Evolutionary conservation across 1,140 invertebrate species (phyloP).

Genomic region (Lordiphosa mommai): DNA sequence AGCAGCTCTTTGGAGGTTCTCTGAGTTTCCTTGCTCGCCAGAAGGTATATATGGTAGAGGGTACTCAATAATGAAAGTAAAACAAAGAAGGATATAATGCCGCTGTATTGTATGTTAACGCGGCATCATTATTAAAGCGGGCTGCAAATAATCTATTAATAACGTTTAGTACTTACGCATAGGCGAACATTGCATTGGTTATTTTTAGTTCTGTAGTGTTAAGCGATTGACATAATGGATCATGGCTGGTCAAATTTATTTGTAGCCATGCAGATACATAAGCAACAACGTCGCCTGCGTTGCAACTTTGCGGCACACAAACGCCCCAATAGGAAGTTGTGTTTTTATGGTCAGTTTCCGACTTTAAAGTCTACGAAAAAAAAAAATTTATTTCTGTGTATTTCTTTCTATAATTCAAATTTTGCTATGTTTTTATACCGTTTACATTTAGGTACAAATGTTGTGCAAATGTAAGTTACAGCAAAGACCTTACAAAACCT

Average conservation of each 20-base stretch:
- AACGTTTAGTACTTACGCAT: conserved; percentile 80
- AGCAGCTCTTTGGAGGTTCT: background rate
- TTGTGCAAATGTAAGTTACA: conserved; percentile 9
- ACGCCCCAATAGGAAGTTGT: conserved; percentile 81
- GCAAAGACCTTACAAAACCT: too few species aligned
- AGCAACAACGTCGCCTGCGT: conserved; percentile 80
- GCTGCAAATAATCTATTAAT: background rate
- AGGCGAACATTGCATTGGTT: conserved; percentile 78
- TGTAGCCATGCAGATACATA: conserved; percentile 81
- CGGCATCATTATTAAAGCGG: background rate
- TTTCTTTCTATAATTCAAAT: too few species aligned
- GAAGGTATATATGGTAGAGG: conserved; percentile 21
- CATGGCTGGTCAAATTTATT: conserved; percentile 36
- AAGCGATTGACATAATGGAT: conserved; percentile 1
- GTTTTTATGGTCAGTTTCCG: background rate
- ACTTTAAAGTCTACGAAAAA: background rate
- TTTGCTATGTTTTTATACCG: background rate
- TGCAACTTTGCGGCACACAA: conserved; percentile 83
- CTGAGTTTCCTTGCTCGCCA: conserved; percentile 7
- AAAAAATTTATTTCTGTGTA: too few species aligned
- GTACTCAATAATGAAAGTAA: conserved; percentile 37
- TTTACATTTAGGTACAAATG: background rate
- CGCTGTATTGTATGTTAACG: conserved; percentile 3
- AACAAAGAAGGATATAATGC: conserved; percentile 54
- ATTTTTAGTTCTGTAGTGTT: conserved; percentile 8